Percentiles rank a stretch among this genome's conserved stretches.
phyloP scores from a whole-genome alignment of 2,888 invertebrate genomes.

The Agelastica alni region DNA sequence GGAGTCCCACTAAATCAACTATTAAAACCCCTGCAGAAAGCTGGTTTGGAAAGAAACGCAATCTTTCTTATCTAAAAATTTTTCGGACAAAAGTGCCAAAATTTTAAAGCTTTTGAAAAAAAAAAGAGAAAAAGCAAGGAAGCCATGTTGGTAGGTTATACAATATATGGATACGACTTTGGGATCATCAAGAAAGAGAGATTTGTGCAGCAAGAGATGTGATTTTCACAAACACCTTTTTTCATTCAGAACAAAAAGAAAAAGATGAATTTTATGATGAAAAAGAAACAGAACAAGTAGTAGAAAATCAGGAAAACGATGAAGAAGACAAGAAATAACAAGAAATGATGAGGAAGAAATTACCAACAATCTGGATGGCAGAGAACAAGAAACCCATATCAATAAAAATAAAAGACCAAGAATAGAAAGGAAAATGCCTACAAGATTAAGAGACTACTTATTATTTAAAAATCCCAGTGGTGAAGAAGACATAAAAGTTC shows the following conservation, averaged over 20 bases:
- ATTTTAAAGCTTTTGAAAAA: conserved; percentile 18
- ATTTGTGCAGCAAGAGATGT: neutral
- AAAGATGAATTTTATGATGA: neutral
- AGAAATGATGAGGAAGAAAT: neutral
- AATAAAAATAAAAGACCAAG: too few species aligned
- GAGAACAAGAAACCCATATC: too few species aligned
- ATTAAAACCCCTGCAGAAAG: neutral
- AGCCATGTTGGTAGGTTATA: conserved; percentile 14
- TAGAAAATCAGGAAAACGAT: neutral
- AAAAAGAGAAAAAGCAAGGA: conserved; percentile 15
- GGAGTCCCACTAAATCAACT: neutral
- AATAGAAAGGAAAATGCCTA: too few species aligned
- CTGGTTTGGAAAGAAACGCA: neutral
- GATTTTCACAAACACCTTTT: neutral
- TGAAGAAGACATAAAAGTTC: too few species aligned
- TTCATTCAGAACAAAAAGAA: neutral
- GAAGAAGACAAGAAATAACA: neutral
- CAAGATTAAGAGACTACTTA: too few species aligned
- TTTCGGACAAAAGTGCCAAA: conserved; percentile 10
- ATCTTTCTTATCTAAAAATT: neutral
- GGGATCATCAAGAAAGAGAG: neutral
- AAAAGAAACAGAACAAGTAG: neutral
- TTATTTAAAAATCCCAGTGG: too few species aligned
- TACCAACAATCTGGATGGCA: too few species aligned
- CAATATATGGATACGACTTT: conserved; percentile 7